Evolutionary conservation across 2,797 vertebrate species (phyloP), one percentile per base, ranked within the genome.

Genomic region (Sebastiscus tertius): DNA sequence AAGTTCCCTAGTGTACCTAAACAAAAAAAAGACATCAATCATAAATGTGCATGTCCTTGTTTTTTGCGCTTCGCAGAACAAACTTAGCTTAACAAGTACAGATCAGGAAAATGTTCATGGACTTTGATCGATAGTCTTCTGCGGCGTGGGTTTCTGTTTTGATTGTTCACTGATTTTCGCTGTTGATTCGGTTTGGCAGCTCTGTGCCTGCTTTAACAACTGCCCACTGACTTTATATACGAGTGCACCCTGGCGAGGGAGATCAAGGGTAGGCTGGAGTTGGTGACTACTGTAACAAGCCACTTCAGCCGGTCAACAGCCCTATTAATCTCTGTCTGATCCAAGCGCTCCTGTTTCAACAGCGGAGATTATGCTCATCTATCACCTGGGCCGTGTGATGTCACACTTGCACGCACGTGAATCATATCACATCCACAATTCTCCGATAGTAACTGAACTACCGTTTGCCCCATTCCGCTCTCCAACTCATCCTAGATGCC

Each of bases 261-360:
- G 82, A 88, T 78, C 73, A 77, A 84, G 66, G 79, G 63, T 58
- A 71, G 52, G 69, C 79, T 63, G 80, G 33, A 79, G 72, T 69
- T 62, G 68, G 83, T 67, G 69, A 86, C 84, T 78, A 58, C 72
- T 86, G 33, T 78, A 89, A 86, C 75, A 69, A 85, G 39, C 83
- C 87, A 92, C 88, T 90, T 86, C 87, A 86, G 82, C 65, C 63
- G 63, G 76, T 89, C 76, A 87, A 80, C 81, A 77, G 88, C 54
- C 81, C 69, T 80, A 91, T 92, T 90, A 83, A 93, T 91, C 88
- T 91, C 75, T 81, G 84, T 87, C 87, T 88, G 78, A 83, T 86
- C 88, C 83, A 31, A 84, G 70, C 0, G 16, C 76, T 84, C 55
- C 79, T 85, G 79, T 88, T 90, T 88, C 79, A 84, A 80, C 88